Conservation (phyloP, 2,888 invertebrate genomes). For the Drosophila pseudotalamancana region DNA sequence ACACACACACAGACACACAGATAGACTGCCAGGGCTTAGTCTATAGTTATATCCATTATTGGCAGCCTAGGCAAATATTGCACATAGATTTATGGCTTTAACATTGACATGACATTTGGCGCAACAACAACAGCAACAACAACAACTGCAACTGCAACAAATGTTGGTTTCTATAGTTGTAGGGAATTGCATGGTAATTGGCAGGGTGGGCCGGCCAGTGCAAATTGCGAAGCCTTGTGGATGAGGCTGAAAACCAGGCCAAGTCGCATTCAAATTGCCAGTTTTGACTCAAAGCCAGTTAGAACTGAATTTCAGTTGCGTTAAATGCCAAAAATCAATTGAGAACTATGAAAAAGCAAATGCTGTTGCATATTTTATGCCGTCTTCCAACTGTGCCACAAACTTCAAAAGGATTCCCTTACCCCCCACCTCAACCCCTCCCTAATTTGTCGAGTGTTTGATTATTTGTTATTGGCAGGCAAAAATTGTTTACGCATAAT, state of each 20-base stretch:
- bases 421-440: not conserved
- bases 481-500: constrained; percentile 57
- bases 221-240: too few relatives aligned
- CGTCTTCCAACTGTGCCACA: constrained; percentile 11
- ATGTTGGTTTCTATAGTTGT: constrained; percentile 41
- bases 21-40: not conserved
- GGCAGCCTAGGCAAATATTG: constrained; percentile 56
- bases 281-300: constrained; percentile 57
- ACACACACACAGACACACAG: too few relatives aligned
- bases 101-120: constrained; percentile 67
- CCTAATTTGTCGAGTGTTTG: not conserved
- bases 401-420: constrained; percentile 40
- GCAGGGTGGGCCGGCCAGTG: constrained; percentile 25
- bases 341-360: constrained; percentile 55
- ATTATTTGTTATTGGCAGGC: constrained; percentile 25
- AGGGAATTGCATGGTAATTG: constrained; percentile 58
- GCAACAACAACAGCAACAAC: constrained; percentile 22
- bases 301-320: constrained; percentile 48
- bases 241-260: constrained; percentile 1
- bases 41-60: constrained; percentile 30
- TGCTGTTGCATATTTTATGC: constrained; percentile 60
- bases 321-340: constrained; percentile 46
- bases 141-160: constrained; percentile 4
- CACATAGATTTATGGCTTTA: constrained; percentile 66
- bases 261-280: constrained; percentile 49